Evolutionary conservation across 2,888 invertebrate species (phyloP), one percentile per base, ranked within the genome.

Genomic region (Lasioglossum villosulum): DNA sequence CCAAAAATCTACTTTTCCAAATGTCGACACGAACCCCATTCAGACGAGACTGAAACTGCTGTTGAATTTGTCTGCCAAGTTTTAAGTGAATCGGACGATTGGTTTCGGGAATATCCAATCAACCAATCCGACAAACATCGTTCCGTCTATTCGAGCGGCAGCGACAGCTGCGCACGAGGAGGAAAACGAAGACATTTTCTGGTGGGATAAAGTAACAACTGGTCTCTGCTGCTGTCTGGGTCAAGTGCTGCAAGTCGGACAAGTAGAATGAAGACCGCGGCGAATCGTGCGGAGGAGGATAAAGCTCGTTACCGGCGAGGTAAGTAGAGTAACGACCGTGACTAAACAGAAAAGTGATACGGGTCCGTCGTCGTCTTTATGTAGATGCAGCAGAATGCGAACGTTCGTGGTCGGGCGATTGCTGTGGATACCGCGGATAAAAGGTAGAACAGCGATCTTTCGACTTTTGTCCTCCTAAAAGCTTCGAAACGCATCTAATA

Each of bases 241-340:
- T 59, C 59, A 66, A 34, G 66, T 66, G 34, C 19, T 8, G 66
- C 30, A 66, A 34, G 66, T 66, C 59, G 59, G 59, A 59, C 59
- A 30, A 34, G 34, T 19, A 8, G 23, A 66, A 66, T 34, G 66
- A 66, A 34, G 66, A 66, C 23, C 23, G 66, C 23, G 34, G 66
- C 66, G 66, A 34, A 66, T 59, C 59, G 59, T 59, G 66, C 34
- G 30, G 75, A 80, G 75, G 37, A 75, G 63, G 66, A 39, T 48
- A 30, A 52, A 30, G 70, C 63, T 45, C 48, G 79, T 45, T 27
- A 72, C 42, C 10, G 34, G 48, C 42, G 39, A 71, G 39, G 27
- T 8, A 66, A 27, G 23, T 30, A 4, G 34, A 42, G 75, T 66
- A 75, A 52, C 39, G 39, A 48, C 39, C 48, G 39, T 52, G 68